Evolutionary conservation across 2,113 vertebrate species (phyloP), one percentile per base, ranked within the genome.

Genomic region (Lepidothrix coronata): DNA sequence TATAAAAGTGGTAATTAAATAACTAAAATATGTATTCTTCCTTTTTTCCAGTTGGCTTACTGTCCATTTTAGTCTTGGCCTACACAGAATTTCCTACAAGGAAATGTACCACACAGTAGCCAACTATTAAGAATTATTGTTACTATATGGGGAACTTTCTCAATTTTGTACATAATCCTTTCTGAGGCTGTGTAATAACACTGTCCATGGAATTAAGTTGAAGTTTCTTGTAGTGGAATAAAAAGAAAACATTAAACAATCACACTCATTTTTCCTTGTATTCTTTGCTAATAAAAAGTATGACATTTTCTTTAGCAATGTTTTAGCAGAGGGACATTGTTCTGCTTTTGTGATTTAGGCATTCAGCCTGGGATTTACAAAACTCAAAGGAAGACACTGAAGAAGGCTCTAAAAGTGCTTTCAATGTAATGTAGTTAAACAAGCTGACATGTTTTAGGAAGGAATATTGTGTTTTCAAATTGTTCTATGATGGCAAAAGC

Each of bases 11-110:
- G 8, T 51, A 75, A 35, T 72, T 82, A 95, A 96, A 85, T 52
- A 75, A 79, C 68, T 70, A 62, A 93, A 93, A 78, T 75, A 8
- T 15, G 1, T 73, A 70, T 80, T 95, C 33, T 62, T 91, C 27
- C 14, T 31, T 85, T 93, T 81, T 86, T 84, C 71, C 73, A 66
- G 9, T 67, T 96, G 84, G 44, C 81, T 92, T 82, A 54, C 62
- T 67, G 28, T 91, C 25, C 55, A 7, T 92, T 96, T 96, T 73
- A n/a, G 66, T 96, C 80, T 95, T 88, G 73, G 46, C 74, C 58
- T 70, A 37, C 51, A 73, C 28, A 35, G 46, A 82, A 79, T 93
- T 91, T 93, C 46, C 67, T 90, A 51, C 58, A 59, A 89, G 83
- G 74, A 84, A 75, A 89, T 30, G 16, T 79, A 80, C n/a, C 20